phyloP scores from a whole-genome alignment of 2,888 invertebrate species.

The Sussaba pulchella region DNA sequence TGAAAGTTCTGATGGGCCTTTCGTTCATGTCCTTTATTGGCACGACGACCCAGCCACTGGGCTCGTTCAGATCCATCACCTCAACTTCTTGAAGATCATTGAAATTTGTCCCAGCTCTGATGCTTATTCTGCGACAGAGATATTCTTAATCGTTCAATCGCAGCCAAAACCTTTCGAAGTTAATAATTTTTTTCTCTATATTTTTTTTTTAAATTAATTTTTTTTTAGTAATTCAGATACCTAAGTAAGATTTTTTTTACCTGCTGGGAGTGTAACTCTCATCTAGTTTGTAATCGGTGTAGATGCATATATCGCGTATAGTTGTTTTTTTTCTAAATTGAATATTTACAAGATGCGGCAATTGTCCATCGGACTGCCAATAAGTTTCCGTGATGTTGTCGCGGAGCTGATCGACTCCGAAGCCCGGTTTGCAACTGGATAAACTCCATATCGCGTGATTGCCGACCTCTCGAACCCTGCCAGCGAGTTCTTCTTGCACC shows the following conservation, averaged over 20 bases:
- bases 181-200: too few relatives aligned
- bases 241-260: slow-evolving; percentile 77
- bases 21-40: slow-evolving; percentile 95
- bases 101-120: slow-evolving; percentile 97
- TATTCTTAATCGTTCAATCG: too few relatives aligned
- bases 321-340: slow-evolving; percentile 98
- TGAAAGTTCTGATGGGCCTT: slow-evolving; percentile 96
- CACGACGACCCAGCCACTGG: slow-evolving; percentile 98
- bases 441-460: slow-evolving; percentile 98
- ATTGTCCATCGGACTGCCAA: slow-evolving; percentile 99
- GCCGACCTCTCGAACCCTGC: slow-evolving; percentile 93
- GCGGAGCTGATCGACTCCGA: slow-evolving; percentile 98
- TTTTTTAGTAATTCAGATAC: not conserved
- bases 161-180: too few relatives aligned
- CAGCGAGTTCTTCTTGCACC: slow-evolving; percentile 87
- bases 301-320: slow-evolving; percentile 97
- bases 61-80: slow-evolving; percentile 96
- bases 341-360: slow-evolving; percentile 98
- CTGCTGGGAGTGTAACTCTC: slow-evolving; percentile 99
- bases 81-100: slow-evolving; percentile 98
- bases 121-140: slow-evolving; percentile 90
- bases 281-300: slow-evolving; percentile 98
- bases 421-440: slow-evolving; percentile 99
- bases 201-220: slow-evolving; percentile 70
- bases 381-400: slow-evolving; percentile 99